A percentile compares a stretch with the other conserved stretches of the same genome.
Evolutionary conservation across 2,113 vertebrate species (phyloP).

Genomic region (Mus spicilegus): DNA sequence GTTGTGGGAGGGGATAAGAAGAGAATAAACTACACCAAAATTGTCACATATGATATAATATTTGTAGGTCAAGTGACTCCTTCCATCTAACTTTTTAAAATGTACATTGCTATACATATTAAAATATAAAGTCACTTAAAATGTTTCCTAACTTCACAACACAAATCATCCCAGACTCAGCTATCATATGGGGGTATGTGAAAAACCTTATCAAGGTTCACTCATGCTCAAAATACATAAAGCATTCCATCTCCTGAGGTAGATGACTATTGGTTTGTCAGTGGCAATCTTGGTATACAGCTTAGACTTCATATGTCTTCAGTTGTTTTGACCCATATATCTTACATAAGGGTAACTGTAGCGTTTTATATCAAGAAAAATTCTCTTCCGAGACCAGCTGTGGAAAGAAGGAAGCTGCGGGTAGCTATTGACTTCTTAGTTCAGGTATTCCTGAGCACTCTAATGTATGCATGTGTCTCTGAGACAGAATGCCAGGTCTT

Average conservation of each 20-base stretch:
- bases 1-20: background rate
- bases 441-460: background rate
- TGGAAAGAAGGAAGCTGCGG: background rate
- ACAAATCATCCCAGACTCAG: background rate
- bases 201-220: background rate
- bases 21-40: background rate
- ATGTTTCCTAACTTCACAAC: background rate
- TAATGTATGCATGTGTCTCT: background rate
- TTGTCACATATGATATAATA: background rate
- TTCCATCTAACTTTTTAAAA: background rate
- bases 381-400: background rate
- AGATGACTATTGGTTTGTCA: background rate
- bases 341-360: background rate
- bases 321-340: background rate
- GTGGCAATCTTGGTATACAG: background rate
- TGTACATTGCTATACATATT: background rate
- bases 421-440: background rate
- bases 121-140: background rate
- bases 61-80: background rate
- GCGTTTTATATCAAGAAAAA: background rate
- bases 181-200: background rate
- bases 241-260: background rate
- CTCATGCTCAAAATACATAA: constrained; percentile 3
- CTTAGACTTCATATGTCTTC: background rate
- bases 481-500: background rate